Percentiles rank a stretch among this genome's conserved stretches.
Conservation (phyloP, 92 coral and sea anemone genomes). For the Actinostola sp. region DNA sequence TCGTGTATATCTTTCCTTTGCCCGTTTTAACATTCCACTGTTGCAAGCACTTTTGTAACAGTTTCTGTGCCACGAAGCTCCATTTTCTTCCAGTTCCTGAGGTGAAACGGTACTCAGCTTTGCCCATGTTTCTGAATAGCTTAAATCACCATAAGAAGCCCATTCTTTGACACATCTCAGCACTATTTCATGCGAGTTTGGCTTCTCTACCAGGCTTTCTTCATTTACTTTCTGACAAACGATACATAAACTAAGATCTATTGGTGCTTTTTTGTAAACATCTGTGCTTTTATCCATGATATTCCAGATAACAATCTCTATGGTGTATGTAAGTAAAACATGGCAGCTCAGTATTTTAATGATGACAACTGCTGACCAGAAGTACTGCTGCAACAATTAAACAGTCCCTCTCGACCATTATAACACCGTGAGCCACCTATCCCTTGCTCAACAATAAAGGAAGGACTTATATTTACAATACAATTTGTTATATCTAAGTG, state of each 20-base stretch:
- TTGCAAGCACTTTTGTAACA: slow-evolving; percentile 1
- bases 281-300: no score
- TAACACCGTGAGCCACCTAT: no score
- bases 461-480: no score
- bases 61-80: neutral
- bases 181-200: neutral
- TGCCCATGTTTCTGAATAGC: neutral
- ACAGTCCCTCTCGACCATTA: no score
- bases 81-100: neutral
- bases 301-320: no score
- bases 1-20: slow-evolving; percentile 45
- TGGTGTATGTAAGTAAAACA: no score
- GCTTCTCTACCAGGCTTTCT: neutral
- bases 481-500: no score
- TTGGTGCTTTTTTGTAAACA: no score
- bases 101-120: neutral
- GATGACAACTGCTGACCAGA: no score
- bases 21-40: slow-evolving; percentile 8
- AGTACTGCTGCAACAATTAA: no score
- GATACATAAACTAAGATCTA: neutral
- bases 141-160: slow-evolving; percentile 3
- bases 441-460: no score
- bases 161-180: neutral
- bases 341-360: no score
- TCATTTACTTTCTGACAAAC: neutral